These are phyloP conservation scores for Ptyas mucosa DNA, from an alignment of 2,113 vertebrate genomes.

Conservation along the genomic window DNA sequence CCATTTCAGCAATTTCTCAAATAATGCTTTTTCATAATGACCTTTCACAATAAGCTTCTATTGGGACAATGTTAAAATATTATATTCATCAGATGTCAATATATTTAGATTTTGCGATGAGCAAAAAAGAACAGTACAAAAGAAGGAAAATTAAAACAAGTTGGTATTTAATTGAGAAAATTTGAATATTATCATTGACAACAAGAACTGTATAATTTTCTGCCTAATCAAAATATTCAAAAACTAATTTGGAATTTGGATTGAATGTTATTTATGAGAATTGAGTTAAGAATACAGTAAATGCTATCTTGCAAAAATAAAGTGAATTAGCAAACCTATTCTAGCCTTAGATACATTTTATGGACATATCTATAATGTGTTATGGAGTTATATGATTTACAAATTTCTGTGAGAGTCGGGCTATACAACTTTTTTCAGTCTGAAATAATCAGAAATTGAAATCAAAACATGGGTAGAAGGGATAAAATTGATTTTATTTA, in stretches of 20 bases:
- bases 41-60: not conserved
- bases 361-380: not conserved
- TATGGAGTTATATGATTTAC: not conserved
- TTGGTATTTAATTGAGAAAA: not conserved
- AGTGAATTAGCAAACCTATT: not conserved
- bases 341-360: not conserved
- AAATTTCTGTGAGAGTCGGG: not conserved
- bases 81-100: not conserved
- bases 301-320: not conserved
- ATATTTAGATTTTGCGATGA: not conserved
- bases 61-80: not conserved
- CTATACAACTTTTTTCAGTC: not conserved
- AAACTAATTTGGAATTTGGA: not conserved
- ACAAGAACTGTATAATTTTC: not conserved
- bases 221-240: not conserved
- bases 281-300: not conserved
- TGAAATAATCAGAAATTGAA: not conserved
- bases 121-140: not conserved
- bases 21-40: not conserved
- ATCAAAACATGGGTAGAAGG: not conserved
- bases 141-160: not conserved
- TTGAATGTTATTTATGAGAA: not conserved
- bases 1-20: not conserved
- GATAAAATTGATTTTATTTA: not conserved
- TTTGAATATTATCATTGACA: not conserved